A percentile compares a stretch with the other conserved stretches of the same genome.
Conservation (phyloP, 2,888 invertebrate genomes). For the Leucoptera coffeella region DNA sequence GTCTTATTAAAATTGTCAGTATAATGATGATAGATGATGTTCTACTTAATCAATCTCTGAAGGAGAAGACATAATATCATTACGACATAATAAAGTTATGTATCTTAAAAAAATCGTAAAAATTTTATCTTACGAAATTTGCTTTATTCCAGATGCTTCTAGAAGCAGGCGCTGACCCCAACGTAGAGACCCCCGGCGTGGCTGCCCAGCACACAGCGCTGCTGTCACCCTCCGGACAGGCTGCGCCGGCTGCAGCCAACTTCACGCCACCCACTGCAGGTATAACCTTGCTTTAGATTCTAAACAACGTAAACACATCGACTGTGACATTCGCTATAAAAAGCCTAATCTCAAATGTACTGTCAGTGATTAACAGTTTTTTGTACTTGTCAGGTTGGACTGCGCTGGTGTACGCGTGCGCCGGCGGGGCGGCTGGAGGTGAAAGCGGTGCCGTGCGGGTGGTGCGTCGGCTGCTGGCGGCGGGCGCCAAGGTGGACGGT, state of each 20-base stretch:
- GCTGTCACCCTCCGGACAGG: slow-evolving; percentile 19
- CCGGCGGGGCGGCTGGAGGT: slow-evolving; percentile 26
- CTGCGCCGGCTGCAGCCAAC: slow-evolving; percentile 16
- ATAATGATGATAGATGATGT: too few species aligned
- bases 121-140: not conserved
- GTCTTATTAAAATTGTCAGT: too few species aligned
- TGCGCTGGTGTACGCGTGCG: slow-evolving; percentile 73
- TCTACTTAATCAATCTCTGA: too few species aligned
- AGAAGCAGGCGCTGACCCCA: slow-evolving; percentile 77
- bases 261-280: slow-evolving; percentile 34
- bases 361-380: too few species aligned
- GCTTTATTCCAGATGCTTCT: slow-evolving; percentile 53
- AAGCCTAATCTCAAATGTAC: not conserved
- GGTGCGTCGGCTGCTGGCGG: slow-evolving; percentile 65
- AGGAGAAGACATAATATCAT: too few species aligned
- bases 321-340: not conserved
- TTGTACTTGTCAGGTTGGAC: slow-evolving; percentile 60
- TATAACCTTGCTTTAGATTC: slow-evolving; percentile 7
- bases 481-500: slow-evolving; percentile 81
- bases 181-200: slow-evolving; percentile 68
- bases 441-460: slow-evolving; percentile 52
- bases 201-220: slow-evolving; percentile 24
- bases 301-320: too few species aligned
- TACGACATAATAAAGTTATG: too few species aligned
- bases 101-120: too few species aligned